phyloP scores from a whole-genome alignment of 2,888 invertebrate species.

The Stenoptilia bipunctidactyla region DNA sequence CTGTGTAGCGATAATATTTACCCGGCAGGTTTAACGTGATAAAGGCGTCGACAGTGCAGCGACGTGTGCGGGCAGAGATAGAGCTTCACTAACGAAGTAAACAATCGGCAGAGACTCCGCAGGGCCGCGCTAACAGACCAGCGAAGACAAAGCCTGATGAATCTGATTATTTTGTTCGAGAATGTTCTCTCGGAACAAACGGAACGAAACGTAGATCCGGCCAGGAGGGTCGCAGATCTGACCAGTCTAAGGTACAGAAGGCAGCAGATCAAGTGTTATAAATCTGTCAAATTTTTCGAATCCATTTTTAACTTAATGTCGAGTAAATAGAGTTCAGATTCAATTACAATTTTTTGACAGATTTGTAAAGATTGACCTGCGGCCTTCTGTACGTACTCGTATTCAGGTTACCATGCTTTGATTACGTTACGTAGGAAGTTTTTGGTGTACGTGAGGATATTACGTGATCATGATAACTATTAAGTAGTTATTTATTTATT shows the following conservation, averaged over 20 bases:
- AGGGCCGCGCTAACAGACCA: constrained; percentile 36
- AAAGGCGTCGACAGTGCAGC: constrained; percentile 13
- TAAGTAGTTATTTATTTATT: too few species aligned
- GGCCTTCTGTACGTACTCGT: too few species aligned
- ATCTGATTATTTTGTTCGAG: constrained; percentile 49
- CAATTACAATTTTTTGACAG: too few species aligned
- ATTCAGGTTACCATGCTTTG: neutral
- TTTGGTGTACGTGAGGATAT: neutral
- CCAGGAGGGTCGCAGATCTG: too few species aligned
- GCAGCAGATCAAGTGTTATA: too few species aligned
- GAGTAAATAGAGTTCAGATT: too few species aligned
- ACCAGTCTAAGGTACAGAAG: too few species aligned
- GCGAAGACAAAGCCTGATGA: constrained; percentile 53
- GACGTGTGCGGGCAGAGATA: constrained; percentile 39
- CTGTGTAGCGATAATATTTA: neutral
- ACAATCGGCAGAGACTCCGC: constrained; percentile 54
- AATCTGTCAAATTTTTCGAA: too few species aligned
- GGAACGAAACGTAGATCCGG: constrained; percentile 17
- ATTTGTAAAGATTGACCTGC: too few species aligned
- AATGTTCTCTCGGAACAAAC: constrained; percentile 33
- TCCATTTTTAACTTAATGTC: too few species aligned
- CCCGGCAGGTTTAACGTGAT: constrained; percentile 27
- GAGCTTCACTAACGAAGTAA: constrained; percentile 56
- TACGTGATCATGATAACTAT: neutral
- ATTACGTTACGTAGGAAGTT: neutral